Evolutionary conservation across 1,140 invertebrate genomes (phyloP).

Genomic region (Chrysomallon squamiferum): DNA sequence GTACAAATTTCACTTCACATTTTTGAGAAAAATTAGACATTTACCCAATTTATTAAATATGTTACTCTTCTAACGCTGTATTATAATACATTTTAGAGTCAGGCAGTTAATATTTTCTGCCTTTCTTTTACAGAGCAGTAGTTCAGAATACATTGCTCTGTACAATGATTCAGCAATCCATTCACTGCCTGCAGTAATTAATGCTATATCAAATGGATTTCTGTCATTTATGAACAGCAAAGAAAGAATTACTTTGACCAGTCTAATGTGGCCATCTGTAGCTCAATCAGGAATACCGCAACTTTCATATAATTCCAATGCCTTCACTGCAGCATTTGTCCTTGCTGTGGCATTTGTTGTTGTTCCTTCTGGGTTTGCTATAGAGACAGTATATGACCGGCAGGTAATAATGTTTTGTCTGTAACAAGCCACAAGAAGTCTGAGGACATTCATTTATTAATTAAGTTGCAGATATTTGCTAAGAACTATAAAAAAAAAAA

Average conservation of each 20-base stretch:
- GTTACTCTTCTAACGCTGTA: too few species aligned
- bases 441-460: too few species aligned
- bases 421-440: too few species aligned
- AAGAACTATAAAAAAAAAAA: too few species aligned
- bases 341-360: conserved; percentile 81
- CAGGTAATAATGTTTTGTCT: conserved; percentile 74
- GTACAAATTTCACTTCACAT: too few species aligned
- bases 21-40: too few species aligned
- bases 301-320: conserved; percentile 75
- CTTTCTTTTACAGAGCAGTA: neutral
- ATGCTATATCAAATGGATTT: conserved; percentile 76
- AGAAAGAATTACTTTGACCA: conserved; percentile 31
- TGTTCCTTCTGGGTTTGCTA: conserved; percentile 77
- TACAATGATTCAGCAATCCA: conserved; percentile 84
- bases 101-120: too few species aligned
- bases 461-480: too few species aligned
- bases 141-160: conserved; percentile 71
- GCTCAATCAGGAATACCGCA: conserved; percentile 64
- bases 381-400: conserved; percentile 84
- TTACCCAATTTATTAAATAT: too few species aligned
- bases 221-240: conserved; percentile 51
- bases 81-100: too few species aligned
- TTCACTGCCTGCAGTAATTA: conserved; percentile 78
- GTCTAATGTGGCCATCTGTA: conserved; percentile 75
- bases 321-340: conserved; percentile 75